Base-by-base conservation (phyloP, 1,140 invertebrate genomes). In the Bilobella aurantiaca region DNA sequence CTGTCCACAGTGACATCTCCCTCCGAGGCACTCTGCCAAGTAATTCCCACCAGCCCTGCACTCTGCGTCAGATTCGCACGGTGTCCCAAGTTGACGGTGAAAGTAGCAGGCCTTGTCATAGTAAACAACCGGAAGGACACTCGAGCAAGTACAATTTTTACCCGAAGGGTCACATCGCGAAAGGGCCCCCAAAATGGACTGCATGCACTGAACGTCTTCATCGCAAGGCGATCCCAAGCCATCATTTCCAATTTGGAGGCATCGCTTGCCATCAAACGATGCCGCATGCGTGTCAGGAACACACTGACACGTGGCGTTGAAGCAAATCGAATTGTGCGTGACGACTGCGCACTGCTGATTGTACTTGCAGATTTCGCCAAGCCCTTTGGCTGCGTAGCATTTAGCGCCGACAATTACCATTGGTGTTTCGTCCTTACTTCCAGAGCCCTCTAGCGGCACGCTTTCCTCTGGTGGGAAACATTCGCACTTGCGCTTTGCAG, bases 281-380 rank as follows among this genome's bases (percentile, higher is more conserved):
- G 30, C 32, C 2, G 68, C 62, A 29, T 68, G 62, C 28, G 60
- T 65, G 5, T n/a, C n/a, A n/a, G 58, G 28, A n/a, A 59, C 14
- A 61, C 71, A 72, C 46, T 61, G 61, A 29, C 71, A 72, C n/a
- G 60, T 37, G 3, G 64, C 71, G 23, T 68, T 62, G 30, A 60
- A 29, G 46, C 71, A 72, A 25, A 56, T 37, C 2, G 68, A 61
- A 32, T 67, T 58, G n/a, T 63, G 57, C 1, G 66, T 69, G 0
- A 62, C 16, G 23, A 53, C 59, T 0, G 65, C 62, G 30, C 71
- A 72, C 34, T 72, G 63, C 21, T 53, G 58, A 46, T 72, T 67
- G 37, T 68, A 72, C 46, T 68, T 72, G 57, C 71, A 72, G 18
- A 53, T 16, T 30, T 72, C 53, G 1, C 68, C 68, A 18, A 72